Evolutionary conservation across 2,888 invertebrate species (phyloP).

Genomic region (Stenodema calcarata): DNA sequence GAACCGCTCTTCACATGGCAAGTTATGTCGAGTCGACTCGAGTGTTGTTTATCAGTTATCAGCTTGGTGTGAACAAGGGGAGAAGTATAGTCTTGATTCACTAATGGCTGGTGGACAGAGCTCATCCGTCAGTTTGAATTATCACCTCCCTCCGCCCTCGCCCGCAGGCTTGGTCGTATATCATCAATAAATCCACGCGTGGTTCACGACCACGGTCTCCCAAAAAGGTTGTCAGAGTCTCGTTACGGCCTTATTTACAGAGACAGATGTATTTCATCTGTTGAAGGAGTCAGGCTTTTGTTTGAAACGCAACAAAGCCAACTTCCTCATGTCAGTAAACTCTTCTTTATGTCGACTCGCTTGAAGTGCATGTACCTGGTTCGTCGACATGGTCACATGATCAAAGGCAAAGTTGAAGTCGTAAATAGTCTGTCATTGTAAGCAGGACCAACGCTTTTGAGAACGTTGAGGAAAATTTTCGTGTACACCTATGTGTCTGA

Average conservation of each 20-base stretch:
- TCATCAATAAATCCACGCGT: slow-evolving; percentile 28
- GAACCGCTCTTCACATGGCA: background rate
- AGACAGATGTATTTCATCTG: background rate
- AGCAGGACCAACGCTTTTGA: too few species aligned
- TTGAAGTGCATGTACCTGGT: too few species aligned
- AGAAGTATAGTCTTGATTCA: background rate
- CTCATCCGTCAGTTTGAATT: slow-evolving; percentile 14
- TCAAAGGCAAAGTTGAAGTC: too few species aligned
- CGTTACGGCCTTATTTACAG: slow-evolving; percentile 10
- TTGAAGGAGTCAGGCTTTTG: background rate
- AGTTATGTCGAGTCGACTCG: background rate
- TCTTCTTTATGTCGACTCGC: too few species aligned
- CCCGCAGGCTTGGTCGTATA: background rate
- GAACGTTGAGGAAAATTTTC: too few species aligned
- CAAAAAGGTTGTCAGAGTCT: slow-evolving; percentile 13
- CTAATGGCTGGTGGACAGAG: background rate
- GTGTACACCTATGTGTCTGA: too few species aligned
- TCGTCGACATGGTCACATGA: too few species aligned
- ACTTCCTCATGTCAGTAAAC: background rate
- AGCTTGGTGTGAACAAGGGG: background rate
- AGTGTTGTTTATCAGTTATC: background rate
- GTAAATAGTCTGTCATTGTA: too few species aligned
- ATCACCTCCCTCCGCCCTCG: background rate
- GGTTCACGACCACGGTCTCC: background rate
- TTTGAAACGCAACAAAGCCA: background rate